phyloP scores from a whole-genome alignment of 2,797 vertebrate species.

The Benthosema pterotum region DNA sequence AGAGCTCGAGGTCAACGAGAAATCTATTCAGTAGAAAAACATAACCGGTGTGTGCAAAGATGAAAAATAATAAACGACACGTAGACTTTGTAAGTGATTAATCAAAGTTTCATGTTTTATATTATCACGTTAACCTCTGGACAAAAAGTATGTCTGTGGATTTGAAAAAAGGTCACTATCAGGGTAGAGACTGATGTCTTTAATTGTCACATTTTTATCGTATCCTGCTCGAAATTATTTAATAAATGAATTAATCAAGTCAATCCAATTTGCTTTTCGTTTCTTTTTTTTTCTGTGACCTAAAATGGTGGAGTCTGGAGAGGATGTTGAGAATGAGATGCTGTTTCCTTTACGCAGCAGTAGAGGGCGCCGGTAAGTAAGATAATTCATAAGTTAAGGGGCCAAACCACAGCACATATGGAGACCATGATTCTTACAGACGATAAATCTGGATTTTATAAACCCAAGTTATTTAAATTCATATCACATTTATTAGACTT shows the following conservation, averaged over 20 bases:
- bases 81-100: constrained; percentile 74
- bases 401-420: not conserved
- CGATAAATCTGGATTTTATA: constrained; percentile 2
- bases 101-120: constrained; percentile 75
- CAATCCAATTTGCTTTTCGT: not conserved
- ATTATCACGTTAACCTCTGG: constrained; percentile 71
- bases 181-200: constrained; percentile 65
- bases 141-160: constrained; percentile 57
- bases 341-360: constrained; percentile 20
- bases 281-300: not conserved
- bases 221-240: constrained; percentile 74
- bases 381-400: constrained; percentile 5
- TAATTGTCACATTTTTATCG: constrained; percentile 71
- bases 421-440: not conserved
- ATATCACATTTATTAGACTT: not conserved
- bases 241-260: constrained; percentile 69
- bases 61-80: constrained; percentile 37
- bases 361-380: constrained; percentile 44
- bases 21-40: constrained; percentile 71
- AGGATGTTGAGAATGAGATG: not conserved
- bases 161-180: constrained; percentile 54
- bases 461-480: constrained; percentile 23
- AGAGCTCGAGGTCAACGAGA: constrained; percentile 66
- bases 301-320: not conserved
- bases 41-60: constrained; percentile 68